Percentiles rank a stretch among this genome's conserved stretches.
phyloP scores from a whole-genome alignment of 2,797 vertebrate species.

The Sebastes baramenuke region DNA sequence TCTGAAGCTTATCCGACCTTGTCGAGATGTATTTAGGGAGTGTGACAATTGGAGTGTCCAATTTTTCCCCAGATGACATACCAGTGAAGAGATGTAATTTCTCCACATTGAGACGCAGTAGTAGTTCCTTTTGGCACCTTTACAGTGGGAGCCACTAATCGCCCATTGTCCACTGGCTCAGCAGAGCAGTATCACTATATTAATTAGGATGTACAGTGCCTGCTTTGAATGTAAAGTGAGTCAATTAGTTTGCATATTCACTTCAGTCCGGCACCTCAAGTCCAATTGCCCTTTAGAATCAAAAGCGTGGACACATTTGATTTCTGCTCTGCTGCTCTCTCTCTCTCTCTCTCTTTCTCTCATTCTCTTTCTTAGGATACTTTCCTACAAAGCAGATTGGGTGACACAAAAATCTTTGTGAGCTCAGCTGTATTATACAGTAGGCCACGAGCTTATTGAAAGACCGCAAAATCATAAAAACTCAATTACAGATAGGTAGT shows the following conservation, averaged over 20 bases:
- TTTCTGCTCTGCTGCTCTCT: slow-evolving; percentile 19
- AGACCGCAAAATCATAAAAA: background rate
- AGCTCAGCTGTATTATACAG: background rate
- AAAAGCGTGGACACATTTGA: slow-evolving; percentile 33
- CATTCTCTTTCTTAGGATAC: background rate
- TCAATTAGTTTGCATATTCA: slow-evolving; percentile 55
- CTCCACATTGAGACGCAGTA: slow-evolving; percentile 20
- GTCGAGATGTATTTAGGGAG: slow-evolving; percentile 7
- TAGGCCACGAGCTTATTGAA: background rate
- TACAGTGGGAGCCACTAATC: slow-evolving; percentile 58
- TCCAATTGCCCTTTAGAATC: slow-evolving; percentile 40
- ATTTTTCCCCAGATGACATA: slow-evolving; percentile 24
- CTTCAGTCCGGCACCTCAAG: slow-evolving; percentile 9
- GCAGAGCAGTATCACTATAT: slow-evolving; percentile 59
- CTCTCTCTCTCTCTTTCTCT: background rate
- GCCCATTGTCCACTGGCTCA: slow-evolving; percentile 58
- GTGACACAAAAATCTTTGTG: background rate
- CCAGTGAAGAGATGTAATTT: slow-evolving; percentile 29
- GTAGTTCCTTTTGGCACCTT: slow-evolving; percentile 56
- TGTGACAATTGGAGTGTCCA: background rate
- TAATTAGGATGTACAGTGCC: slow-evolving; percentile 57
- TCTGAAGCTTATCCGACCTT: background rate
- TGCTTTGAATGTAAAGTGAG: slow-evolving; percentile 57
- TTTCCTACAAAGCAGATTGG: background rate
- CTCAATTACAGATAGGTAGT: background rate